These are phyloP conservation scores for Andrena bicolor DNA, from an alignment of 2,888 invertebrate species.

Conservation along the genomic window DNA sequence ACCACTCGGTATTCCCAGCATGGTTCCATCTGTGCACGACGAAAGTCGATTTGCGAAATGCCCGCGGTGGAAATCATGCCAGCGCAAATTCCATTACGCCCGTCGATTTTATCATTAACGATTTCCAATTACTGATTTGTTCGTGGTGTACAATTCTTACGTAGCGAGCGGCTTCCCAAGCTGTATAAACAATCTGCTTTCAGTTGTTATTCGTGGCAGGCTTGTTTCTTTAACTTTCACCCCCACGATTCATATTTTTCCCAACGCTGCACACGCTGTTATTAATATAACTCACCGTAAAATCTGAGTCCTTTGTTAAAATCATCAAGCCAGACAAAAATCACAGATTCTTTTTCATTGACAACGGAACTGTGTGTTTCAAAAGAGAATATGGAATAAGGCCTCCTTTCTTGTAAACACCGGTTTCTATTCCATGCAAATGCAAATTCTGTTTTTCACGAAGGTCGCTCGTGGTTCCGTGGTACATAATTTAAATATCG, in stretches of 20 bases:
- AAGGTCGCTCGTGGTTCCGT: slow-evolving; percentile 21
- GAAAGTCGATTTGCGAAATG: slow-evolving; percentile 26
- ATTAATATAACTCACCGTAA: too few species aligned
- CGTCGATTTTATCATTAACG: background rate
- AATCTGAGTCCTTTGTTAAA: too few species aligned
- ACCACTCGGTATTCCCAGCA: slow-evolving; percentile 37
- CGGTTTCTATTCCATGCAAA: background rate
- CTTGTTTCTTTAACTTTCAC: too few species aligned
- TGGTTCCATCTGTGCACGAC: slow-evolving; percentile 5
- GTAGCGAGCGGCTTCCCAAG: too few species aligned
- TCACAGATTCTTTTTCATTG: too few species aligned
- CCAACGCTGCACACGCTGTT: too few species aligned
- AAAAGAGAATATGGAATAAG: background rate
- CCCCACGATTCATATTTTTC: too few species aligned
- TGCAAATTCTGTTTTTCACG: slow-evolving; percentile 3
- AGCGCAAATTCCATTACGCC: background rate
- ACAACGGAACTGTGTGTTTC: too few species aligned
- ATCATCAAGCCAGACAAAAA: too few species aligned
- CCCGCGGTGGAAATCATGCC: background rate
- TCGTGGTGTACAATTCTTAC: too few species aligned
- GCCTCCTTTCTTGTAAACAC: background rate
- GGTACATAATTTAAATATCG: slow-evolving; percentile 31
- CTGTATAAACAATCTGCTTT: too few species aligned
- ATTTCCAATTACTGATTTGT: background rate
- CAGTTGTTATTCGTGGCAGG: too few species aligned